Percentiles rank a stretch among this genome's conserved stretches.
phyloP scores from a whole-genome alignment of 2,797 vertebrate genomes.

The Anabacerthia variegaticeps region DNA sequence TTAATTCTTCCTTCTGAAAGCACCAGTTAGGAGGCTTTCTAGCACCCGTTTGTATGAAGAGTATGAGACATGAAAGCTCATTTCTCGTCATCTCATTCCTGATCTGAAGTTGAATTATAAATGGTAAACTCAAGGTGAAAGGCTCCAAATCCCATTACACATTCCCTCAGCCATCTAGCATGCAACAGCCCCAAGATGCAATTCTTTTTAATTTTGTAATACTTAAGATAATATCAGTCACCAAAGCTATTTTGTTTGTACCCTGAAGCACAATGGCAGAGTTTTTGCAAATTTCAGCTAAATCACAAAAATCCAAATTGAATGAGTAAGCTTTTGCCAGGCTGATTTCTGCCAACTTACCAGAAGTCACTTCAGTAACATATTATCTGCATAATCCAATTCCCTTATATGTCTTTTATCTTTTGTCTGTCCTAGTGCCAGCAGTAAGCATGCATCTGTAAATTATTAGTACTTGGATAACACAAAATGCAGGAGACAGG shows the following conservation, averaged over 20 bases:
- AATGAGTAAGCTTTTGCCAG: not conserved
- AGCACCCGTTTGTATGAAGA: not conserved
- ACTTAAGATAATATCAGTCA: not conserved
- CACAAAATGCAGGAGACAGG: not conserved
- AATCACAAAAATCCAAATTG: slow-evolving; percentile 3
- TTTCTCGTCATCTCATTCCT: not conserved
- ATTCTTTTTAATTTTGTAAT: not conserved
- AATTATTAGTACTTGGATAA: not conserved
- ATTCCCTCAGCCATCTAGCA: not conserved
- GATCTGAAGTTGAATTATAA: not conserved
- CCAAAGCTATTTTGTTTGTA: not conserved
- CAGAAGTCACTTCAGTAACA: not conserved
- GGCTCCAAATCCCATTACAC: slow-evolving; percentile 6
- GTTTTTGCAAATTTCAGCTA: not conserved
- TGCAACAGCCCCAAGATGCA: not conserved
- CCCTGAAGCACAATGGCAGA: not conserved
- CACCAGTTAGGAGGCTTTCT: not conserved
- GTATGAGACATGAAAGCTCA: not conserved
- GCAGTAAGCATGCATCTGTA: not conserved
- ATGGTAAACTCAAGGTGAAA: not conserved
- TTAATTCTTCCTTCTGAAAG: not conserved
- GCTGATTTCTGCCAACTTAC: slow-evolving; percentile 5
- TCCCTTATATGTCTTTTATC: not conserved
- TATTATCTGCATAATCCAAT: not conserved
- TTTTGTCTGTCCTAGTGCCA: not conserved